Evolutionary conservation across 2,113 vertebrate genomes (phyloP).

Genomic region (Struthio camelus): DNA sequence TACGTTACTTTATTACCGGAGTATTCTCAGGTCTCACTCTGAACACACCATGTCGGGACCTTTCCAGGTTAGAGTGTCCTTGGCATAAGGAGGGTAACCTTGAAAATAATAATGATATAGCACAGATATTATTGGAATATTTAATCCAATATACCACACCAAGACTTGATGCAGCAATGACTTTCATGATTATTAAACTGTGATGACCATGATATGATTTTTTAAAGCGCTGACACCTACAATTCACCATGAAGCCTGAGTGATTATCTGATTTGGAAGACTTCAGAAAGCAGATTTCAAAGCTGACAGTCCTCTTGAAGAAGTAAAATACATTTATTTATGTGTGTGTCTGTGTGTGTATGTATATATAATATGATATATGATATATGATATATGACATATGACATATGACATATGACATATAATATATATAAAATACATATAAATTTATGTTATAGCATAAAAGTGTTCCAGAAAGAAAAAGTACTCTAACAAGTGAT

Average conservation of each 20-base stretch:
- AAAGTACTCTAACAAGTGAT: not conserved
- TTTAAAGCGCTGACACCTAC: not conserved
- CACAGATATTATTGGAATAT: not conserved
- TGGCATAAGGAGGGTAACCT: not conserved
- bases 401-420: too few species aligned
- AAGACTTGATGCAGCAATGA: not conserved
- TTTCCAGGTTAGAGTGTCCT: not conserved
- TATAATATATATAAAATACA: too few species aligned
- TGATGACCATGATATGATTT: accelerated
- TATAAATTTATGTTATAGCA: too few species aligned
- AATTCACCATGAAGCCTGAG: not conserved
- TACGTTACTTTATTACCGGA: not conserved
- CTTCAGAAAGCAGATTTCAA: not conserved
- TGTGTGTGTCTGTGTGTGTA: too few species aligned
- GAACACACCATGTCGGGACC: not conserved
- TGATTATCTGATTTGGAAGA: not conserved
- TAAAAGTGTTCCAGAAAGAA: not conserved
- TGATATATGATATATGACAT: too few species aligned
- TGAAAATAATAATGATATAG: not conserved
- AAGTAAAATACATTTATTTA: not conserved
- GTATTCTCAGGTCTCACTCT: not conserved
- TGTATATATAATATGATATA: too few species aligned
- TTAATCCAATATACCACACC: not conserved
- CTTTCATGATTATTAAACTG: not conserved
- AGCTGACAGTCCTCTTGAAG: not conserved